Evolutionary conservation across 2,113 vertebrate genomes (phyloP), one percentile per base, ranked within the genome.

Genomic region (Aptenodytes forsteri): DNA sequence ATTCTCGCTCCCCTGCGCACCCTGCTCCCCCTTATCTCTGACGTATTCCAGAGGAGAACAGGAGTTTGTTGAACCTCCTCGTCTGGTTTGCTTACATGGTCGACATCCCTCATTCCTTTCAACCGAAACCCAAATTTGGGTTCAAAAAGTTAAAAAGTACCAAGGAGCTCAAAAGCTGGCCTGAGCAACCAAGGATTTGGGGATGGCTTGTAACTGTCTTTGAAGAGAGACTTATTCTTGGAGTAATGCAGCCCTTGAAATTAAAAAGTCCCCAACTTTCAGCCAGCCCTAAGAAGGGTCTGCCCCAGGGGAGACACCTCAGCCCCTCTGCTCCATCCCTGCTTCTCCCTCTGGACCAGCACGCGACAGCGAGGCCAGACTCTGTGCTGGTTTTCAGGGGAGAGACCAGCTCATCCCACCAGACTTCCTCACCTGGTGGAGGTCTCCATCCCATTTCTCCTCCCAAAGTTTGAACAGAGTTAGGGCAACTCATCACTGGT

Each of bases 401-500:
- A 76, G 40, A 44, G 30, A 56, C 4, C 78, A 29, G 32, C 47
- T 65, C 17, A 2, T 52, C 64, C 27, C 69, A 56, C 27, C 84
- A 44, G 21, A 30, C 10, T 8, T 42, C 42, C 16, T 27, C 5
- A 1, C 25, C 6, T 1, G 3, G 6, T 10, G 5, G 49, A 14
- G 18, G 11, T 27, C 18, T 29, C 67, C 29, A 15, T 55, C 49
- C 16, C 1, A 0, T 26, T 72, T 26, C 67, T 73, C 30, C 49
- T 27, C 36, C 46, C 27, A 2, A 10, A 70, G 8, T 58, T 29
- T 38, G 54, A 64, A 13, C 2, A 1, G 49, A 65, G 34, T 47
- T 23, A 16, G 55, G 22, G 46, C 46, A 47, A 40, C 79, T 73
- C 83, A 42, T n/a, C 47, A 23, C 54, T 4, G 42, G 55, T 32